Evolutionary conservation across 2,888 invertebrate genomes (phyloP).

Genomic region (Chrysomela aeneicollis): DNA sequence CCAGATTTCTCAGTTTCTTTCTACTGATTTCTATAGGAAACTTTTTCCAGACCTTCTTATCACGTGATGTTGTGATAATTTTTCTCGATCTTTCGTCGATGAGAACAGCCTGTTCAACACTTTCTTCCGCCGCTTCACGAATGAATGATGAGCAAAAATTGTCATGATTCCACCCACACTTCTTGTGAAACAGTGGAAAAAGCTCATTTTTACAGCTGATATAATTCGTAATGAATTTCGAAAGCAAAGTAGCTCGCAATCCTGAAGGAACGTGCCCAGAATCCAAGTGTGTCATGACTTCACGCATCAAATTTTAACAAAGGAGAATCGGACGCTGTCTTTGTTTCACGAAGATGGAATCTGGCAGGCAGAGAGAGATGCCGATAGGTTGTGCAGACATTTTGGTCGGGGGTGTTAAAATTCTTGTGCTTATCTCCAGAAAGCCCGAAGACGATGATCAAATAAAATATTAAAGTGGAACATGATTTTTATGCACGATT

Average conservation of each 20-base stretch:
- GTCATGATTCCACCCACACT: constrained; percentile 28
- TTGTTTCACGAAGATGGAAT: constrained; percentile 33
- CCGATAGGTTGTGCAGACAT: constrained; percentile 31
- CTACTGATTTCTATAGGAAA: too few species aligned
- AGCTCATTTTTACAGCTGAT: constrained; percentile 60
- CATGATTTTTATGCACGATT: constrained; percentile 61
- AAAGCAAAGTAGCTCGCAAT: constrained; percentile 60
- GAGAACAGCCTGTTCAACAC: not conserved
- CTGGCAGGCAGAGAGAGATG: constrained; percentile 11
- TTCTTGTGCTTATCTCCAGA: constrained; percentile 56
- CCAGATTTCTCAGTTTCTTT: too few species aligned
- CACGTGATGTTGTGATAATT: too few species aligned
- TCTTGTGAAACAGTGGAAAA: constrained; percentile 37
- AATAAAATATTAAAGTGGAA: constrained; percentile 61
- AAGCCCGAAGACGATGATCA: constrained; percentile 57
- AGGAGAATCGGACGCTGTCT: constrained; percentile 34
- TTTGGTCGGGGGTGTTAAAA: constrained; percentile 48
- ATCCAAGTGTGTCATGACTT: constrained; percentile 49
- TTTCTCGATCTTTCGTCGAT: not conserved
- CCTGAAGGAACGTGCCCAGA: constrained; percentile 60
- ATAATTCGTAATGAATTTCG: constrained; percentile 63
- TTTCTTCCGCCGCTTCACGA: not conserved
- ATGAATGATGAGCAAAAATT: constrained; percentile 24
- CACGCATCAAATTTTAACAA: constrained; percentile 47
- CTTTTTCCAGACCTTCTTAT: too few species aligned